phyloP scores from a whole-genome alignment of 2,113 vertebrate species.

The Microcebus tavaratra region DNA sequence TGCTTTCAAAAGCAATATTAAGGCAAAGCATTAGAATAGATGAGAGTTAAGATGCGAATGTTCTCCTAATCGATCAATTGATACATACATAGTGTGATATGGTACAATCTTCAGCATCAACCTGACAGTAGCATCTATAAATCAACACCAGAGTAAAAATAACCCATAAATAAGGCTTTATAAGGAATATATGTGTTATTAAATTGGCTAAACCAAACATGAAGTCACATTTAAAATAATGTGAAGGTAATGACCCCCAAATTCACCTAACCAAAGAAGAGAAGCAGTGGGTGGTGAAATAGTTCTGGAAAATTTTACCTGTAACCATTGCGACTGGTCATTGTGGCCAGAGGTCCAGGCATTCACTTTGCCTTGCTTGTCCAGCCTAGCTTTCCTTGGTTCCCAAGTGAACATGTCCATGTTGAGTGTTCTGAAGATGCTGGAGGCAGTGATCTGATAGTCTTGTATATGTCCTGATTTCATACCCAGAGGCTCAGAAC shows the following conservation, averaged over 20 bases:
- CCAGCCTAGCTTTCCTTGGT: conserved; percentile 96
- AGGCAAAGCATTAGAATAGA: conserved; percentile 66
- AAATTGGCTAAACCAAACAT: neutral
- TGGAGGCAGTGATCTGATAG: conserved; percentile 96
- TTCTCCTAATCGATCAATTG: conserved; percentile 61
- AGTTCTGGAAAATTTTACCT: conserved; percentile 85
- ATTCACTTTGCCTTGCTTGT: conserved; percentile 99
- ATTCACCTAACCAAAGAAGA: neutral
- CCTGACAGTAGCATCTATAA: conserved; percentile 4
- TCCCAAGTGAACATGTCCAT: conserved; percentile 99
- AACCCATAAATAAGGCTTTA: neutral
- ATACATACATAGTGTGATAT: conserved; percentile 37
- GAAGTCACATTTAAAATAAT: conserved; percentile 41
- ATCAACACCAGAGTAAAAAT: conserved; percentile 51
- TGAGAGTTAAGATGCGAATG: conserved; percentile 74
- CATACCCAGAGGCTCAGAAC: conserved; percentile 98
- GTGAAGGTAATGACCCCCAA: neutral
- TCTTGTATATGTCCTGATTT: conserved; percentile 98
- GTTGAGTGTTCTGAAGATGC: conserved; percentile 97
- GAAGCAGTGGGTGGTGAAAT: accelerated
- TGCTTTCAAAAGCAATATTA: conserved; percentile 67
- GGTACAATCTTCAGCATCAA: conserved; percentile 53
- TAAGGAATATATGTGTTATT: conserved; percentile 46
- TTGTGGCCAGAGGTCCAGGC: conserved; percentile 98
- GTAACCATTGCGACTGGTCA: conserved; percentile 98